Evolutionary conservation across 2,888 invertebrate genomes (phyloP), one percentile per base, ranked within the genome.

Genomic region (Lasius fuliginosus): DNA sequence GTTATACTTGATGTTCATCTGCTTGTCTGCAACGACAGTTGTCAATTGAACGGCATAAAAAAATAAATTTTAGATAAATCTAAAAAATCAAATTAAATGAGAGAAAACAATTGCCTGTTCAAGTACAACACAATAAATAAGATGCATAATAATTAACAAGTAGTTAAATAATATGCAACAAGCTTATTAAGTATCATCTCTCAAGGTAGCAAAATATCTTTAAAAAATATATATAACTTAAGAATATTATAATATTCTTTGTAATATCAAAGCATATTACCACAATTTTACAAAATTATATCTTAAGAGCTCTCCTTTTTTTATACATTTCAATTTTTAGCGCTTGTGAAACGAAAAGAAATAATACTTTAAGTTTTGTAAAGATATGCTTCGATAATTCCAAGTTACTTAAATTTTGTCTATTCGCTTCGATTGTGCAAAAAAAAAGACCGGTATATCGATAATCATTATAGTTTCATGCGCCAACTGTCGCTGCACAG

Each of bases 401-500:
- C 15, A 49, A 56, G n/a, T 46, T 46, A 23, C 58, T 40, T 18
- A 8, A 33, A 27, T 49, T 83, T 86, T 42, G 23, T 46, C 18
- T 36, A 18, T 6, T 84, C 36, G 64, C 33, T n/a, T 18, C 42
- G 36, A 42, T 36, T 49, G 46, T 27, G 27, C 53, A 33, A 42
- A 33, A 60, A 84, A 65, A 81, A 83, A 62, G 27, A 79, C 33
- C 33, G 58, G 65, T 33, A 53, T 85, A 89, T 89, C 86, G 86
- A 87, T 84, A 86, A 91, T 92, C 92, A 93, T 94, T 92, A 92
- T 82, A 92, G 90, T 93, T 93, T 93, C 92, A 93, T 88, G 92
- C 89, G 88, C 94, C 94, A 94, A 93, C 94, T 94, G 94, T 94
- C 94, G 82, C 86, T 77, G 85, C 91, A 89, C 92, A 94, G 93